Evolutionary conservation across 2,797 vertebrate genomes (phyloP).

Genomic region (Calcarius lapponicus): DNA sequence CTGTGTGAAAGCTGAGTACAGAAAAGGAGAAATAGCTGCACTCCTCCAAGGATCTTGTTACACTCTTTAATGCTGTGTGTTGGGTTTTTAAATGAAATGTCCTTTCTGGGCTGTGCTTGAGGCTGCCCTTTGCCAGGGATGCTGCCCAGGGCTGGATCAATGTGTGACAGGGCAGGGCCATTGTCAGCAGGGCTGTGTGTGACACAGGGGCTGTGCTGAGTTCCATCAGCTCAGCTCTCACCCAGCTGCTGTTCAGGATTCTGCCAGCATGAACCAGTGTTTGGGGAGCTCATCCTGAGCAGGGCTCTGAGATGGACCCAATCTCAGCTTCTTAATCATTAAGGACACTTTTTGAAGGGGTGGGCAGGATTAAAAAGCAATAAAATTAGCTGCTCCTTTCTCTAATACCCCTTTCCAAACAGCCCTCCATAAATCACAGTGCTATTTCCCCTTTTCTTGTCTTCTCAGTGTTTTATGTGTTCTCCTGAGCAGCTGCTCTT

Average conservation of each 20-base stretch:
- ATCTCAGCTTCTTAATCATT: background rate
- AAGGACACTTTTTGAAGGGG: background rate
- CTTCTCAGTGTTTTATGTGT: background rate
- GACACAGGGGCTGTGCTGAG: background rate
- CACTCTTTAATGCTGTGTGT: background rate
- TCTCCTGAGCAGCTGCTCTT: background rate
- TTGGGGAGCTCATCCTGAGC: background rate
- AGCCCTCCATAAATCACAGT: background rate
- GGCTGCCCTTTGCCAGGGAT: background rate
- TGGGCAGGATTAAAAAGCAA: background rate
- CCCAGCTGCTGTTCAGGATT: background rate
- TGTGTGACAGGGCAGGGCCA: background rate
- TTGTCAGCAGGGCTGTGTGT: background rate
- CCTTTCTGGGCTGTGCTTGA: background rate
- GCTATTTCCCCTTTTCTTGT: background rate
- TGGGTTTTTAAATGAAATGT: background rate
- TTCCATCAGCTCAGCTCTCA: background rate
- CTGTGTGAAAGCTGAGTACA: background rate
- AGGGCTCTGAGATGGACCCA: background rate
- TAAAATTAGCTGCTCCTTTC: background rate
- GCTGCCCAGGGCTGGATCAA: background rate
- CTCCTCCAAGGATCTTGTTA: background rate
- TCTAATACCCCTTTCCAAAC: background rate
- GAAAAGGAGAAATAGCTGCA: background rate
- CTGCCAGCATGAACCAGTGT: background rate